Base-by-base conservation (phyloP, 2,888 invertebrate species). In the Trisateles emortualis region DNA sequence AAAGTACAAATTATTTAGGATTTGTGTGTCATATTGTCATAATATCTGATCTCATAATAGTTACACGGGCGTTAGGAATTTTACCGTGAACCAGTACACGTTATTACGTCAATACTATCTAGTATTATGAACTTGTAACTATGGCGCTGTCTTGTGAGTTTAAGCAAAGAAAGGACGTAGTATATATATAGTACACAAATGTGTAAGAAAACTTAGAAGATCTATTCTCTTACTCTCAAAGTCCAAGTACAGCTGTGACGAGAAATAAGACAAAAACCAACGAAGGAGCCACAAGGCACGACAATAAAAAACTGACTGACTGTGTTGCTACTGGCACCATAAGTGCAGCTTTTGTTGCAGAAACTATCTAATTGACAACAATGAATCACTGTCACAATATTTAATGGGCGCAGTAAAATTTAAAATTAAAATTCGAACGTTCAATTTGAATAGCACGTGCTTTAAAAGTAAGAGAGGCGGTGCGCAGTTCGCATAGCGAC, bases 1-100 rank as follows among this genome's bases (percentile, higher is more conserved):
- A 79, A 85, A 86, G 84, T 84, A 88, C 87, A 87, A 88, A 87
- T 86, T 88, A 86, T 88, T 87, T 87, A 87, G 87, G 85, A 80
- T 84, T 76, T 75, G 80, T 83, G 76, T 84, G 84, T 82, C 84
- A 83, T 78, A 75, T 75, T 75, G 79, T 86, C 82, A 83, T 84
- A 84, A 80, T 79, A 81, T 84, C 82, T 76, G 81, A 78, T 80
- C 78, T 68, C 71, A 78, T 75, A 80, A 79, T 60, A 53, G 70
- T 68, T 78, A 74, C 71, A 65, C 67, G 61, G 72, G 72, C 76
- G 75, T 65, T 64, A 70, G 80, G 81, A 78, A 84, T 84, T 81
- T 80, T 55, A 71, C 72, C 78, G 74, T 74, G 74, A 79, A 70
- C 72, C 60, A 67, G 68, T 57, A 64, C 57, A 50, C 33, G 41